A percentile compares a stretch with the other conserved stretches of the same genome.
Evolutionary conservation across 2,113 vertebrate species (phyloP).

Genomic region (Hiodon tergisus): DNA sequence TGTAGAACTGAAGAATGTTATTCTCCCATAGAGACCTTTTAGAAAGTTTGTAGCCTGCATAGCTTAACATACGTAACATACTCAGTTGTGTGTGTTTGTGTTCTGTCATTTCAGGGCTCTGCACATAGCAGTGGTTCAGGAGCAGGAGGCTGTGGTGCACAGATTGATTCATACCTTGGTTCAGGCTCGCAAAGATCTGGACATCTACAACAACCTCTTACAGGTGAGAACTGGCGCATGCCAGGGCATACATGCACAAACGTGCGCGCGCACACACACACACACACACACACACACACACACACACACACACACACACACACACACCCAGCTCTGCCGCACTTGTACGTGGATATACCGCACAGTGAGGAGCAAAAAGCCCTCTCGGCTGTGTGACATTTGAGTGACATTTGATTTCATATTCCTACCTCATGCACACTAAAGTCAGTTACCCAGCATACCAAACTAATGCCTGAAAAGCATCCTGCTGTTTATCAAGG

Average conservation of each 20-base stretch:
- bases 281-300: not conserved
- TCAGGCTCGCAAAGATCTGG: constrained; percentile 54
- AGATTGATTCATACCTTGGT: constrained; percentile 59
- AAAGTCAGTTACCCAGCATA: constrained; percentile 29
- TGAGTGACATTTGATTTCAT: no score
- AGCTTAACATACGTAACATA: no score
- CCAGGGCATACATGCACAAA: not conserved
- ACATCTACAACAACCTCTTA: constrained; percentile 76
- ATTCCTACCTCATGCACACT: constrained; percentile 9
- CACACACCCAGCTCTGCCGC: not conserved
- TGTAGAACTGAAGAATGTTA: no score
- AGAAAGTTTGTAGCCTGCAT: no score
- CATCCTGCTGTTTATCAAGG: constrained; percentile 35
- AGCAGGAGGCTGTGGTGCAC: constrained; percentile 46
- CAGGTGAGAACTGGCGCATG: constrained; percentile 63
- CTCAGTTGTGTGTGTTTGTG: not conserved
- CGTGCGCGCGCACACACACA: not conserved
- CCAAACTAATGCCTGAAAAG: constrained; percentile 33
- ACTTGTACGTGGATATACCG: not conserved
- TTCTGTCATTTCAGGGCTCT: constrained; percentile 64
- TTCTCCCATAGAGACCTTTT: no score
- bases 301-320: not conserved
- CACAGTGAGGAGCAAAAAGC: constrained; percentile 28
- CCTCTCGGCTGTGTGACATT: not conserved
- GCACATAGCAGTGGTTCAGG: constrained; percentile 81